A percentile compares a stretch with the other conserved stretches of the same genome.
Conservation (phyloP, 2,797 vertebrate genomes). For the Acrossocheilus fasciatus region DNA sequence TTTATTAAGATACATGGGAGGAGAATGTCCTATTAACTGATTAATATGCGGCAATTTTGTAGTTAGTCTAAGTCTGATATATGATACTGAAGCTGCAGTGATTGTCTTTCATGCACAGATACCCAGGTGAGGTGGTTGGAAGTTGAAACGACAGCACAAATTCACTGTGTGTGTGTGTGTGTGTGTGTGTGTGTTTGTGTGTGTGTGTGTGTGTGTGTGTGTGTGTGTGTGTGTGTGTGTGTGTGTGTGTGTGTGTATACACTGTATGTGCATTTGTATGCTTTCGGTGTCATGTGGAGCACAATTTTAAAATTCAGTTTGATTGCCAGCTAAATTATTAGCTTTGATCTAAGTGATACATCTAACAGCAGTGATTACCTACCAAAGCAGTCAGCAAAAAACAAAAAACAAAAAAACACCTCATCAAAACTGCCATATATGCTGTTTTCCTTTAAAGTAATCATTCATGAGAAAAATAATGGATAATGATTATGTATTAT, state of each 20-base stretch:
- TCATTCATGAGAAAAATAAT: not conserved
- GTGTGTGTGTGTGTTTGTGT: too few species aligned
- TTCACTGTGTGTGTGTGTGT: too few species aligned
- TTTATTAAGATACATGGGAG: conserved; percentile 9
- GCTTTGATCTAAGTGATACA: conserved; percentile 25
- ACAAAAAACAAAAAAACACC: not conserved
- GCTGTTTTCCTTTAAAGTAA: not conserved
- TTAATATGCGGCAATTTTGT: not conserved
- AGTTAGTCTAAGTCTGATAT: conserved; percentile 26
- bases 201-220: too few species aligned
- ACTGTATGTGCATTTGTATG: not conserved
- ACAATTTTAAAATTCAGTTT: conserved; percentile 39
- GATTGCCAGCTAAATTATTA: conserved; percentile 38
- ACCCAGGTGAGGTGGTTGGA: not conserved
- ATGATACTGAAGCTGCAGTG: conserved; percentile 18
- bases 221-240: too few species aligned
- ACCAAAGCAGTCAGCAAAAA: not conserved
- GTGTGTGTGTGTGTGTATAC: not conserved
- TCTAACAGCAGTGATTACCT: conserved; percentile 12
- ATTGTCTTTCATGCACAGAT: conserved; percentile 41
- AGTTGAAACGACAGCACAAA: conserved; percentile 25
- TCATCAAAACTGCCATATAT: not conserved
- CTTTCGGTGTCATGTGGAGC: not conserved
- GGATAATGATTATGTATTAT: not conserved
- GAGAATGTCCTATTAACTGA: not conserved